These are phyloP conservation scores for Apodemia mormo DNA, from an alignment of 2,888 invertebrate genomes.

Conservation along the genomic window DNA sequence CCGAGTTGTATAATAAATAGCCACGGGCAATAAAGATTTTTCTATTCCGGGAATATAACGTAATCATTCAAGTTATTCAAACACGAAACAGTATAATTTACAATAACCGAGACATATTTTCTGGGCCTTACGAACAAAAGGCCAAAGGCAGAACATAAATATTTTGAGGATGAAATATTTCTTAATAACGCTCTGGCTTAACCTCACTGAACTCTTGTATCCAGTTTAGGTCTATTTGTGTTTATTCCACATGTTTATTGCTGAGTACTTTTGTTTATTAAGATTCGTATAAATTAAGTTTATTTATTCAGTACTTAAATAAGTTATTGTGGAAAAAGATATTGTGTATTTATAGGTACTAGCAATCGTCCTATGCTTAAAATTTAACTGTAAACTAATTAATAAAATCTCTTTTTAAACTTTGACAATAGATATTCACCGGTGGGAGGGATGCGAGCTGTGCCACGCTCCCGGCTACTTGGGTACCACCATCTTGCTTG, in stretches of 20 bases:
- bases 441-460: no score
- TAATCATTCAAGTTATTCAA: constrained; percentile 13
- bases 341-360: no score
- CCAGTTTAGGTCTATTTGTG: constrained; percentile 16
- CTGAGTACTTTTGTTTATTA: neutral
- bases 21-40: neutral
- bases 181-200: constrained; percentile 17
- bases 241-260: constrained; percentile 5
- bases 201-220: constrained; percentile 8
- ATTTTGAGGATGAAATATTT: constrained; percentile 19
- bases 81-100: constrained; percentile 6
- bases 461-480: no score
- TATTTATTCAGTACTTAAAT: neutral
- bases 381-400: no score
- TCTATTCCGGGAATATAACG: neutral
- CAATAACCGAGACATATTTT: constrained; percentile 9
- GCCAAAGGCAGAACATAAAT: constrained; percentile 19
- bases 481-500: no score
- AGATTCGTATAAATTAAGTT: neutral
- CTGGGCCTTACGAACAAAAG: constrained; percentile 15
- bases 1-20: no score
- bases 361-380: no score
- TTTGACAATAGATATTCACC: no score
- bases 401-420: no score
- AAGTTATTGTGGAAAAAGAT: neutral